Evolutionary conservation across 2,888 invertebrate species (phyloP).

Genomic region (Lampropteryx suffumata): DNA sequence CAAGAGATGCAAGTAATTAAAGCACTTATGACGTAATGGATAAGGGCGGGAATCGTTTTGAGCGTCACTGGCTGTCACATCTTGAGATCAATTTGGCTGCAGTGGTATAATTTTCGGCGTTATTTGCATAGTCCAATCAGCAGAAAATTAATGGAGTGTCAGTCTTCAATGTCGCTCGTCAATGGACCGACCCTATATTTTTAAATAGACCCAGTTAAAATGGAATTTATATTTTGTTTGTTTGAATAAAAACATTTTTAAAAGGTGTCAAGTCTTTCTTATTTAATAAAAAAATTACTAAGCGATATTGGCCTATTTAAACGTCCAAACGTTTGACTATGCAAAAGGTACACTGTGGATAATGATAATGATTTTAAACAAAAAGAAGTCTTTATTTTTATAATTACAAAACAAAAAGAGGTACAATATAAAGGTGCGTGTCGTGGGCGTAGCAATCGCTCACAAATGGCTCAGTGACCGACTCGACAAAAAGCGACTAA

Average conservation of each 20-base stretch:
- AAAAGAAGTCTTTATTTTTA: too few relatives aligned
- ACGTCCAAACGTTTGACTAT: too few relatives aligned
- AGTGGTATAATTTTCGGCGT: slow-evolving; percentile 22
- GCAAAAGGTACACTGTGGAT: too few relatives aligned
- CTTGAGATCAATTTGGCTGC: slow-evolving; percentile 27
- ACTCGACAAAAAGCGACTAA: slow-evolving; percentile 14
- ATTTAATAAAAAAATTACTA: too few relatives aligned
- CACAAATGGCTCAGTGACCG: slow-evolving; percentile 6
- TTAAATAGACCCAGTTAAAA: too few relatives aligned
- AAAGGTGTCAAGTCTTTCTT: too few relatives aligned
- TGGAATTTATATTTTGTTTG: too few relatives aligned
- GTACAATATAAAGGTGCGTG: slow-evolving; percentile 1
- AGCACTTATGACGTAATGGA: slow-evolving; percentile 21
- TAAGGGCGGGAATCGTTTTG: slow-evolving; percentile 15
- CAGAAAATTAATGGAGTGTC: slow-evolving; percentile 24
- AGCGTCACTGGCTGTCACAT: slow-evolving; percentile 23
- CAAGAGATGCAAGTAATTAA: slow-evolving; percentile 27
- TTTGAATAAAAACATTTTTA: too few relatives aligned
- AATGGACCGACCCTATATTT: background rate
- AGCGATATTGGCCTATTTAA: too few relatives aligned
- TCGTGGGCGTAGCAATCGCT: slow-evolving; percentile 11
- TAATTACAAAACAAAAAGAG: too few relatives aligned
- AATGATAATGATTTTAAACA: too few relatives aligned
- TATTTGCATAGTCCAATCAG: slow-evolving; percentile 25
- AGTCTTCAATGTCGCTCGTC: slow-evolving; percentile 17